Percentiles rank a stretch among this genome's conserved stretches.
Conservation (phyloP, 2,888 invertebrate species). For the Horisme vitalbata region DNA sequence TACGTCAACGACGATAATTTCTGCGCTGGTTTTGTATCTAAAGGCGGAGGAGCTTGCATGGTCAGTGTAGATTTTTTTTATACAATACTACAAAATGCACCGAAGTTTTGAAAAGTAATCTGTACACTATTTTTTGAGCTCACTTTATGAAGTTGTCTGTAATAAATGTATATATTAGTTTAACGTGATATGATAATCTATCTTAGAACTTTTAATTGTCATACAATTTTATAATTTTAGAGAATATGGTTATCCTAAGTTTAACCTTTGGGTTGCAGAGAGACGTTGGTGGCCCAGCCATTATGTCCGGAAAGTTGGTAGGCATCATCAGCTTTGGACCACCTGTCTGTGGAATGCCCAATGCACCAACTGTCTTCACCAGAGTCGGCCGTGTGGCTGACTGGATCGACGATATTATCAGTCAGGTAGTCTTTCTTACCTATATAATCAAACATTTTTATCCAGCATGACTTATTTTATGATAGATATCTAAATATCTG, state of each 20-base stretch:
- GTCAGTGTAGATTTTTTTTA: conserved; percentile 36
- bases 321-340: conserved; percentile 55
- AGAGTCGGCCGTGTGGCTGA: conserved; percentile 42
- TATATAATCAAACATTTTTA: no score
- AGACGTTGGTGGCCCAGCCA: conserved; percentile 49
- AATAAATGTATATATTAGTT: no score
- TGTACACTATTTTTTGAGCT: no score
- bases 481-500: no score
- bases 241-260: no score
- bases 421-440: conserved; percentile 32
- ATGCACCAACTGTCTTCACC: conserved; percentile 55
- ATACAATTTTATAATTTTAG: not conserved
- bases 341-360: conserved; percentile 42
- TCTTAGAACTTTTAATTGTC: no score
- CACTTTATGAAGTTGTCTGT: no score
- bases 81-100: conserved; percentile 3
- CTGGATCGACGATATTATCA: conserved; percentile 48
- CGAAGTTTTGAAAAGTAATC: no score
- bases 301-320: conserved; percentile 36
- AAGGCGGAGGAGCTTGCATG: conserved; percentile 47
- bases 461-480: not conserved
- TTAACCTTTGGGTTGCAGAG: conserved; percentile 31
- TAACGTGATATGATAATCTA: no score
- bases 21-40: conserved; percentile 44
- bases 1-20: conserved; percentile 45